Percentiles rank a stretch among this genome's conserved stretches.
These are phyloP conservation scores for Coreoperca whiteheadi DNA, from an alignment of 2,113 vertebrate genomes.

Conservation along the genomic window DNA sequence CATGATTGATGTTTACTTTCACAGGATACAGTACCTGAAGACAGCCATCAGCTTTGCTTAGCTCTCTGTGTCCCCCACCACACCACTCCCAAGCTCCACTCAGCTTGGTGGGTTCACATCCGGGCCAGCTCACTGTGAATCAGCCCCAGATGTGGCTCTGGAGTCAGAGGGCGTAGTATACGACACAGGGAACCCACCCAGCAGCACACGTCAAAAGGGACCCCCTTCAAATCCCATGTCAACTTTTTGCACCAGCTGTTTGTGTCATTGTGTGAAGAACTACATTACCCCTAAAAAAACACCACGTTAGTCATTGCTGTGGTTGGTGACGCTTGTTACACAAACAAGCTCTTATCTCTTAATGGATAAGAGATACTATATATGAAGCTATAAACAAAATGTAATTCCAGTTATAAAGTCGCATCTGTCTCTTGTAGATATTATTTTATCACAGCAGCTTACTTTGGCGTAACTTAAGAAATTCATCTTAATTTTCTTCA, in stretches of 20 bases:
- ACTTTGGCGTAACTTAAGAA: not conserved
- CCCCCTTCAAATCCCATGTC: slow-evolving; percentile 36
- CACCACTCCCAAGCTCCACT: not conserved
- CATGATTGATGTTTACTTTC: slow-evolving; percentile 44
- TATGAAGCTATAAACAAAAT: slow-evolving; percentile 9
- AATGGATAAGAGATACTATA: not conserved
- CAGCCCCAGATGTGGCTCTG: slow-evolving; percentile 72
- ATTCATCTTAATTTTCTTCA: not conserved
- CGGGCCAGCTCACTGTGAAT: slow-evolving; percentile 70
- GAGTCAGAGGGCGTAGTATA: slow-evolving; percentile 25
- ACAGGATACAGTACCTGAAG: slow-evolving; percentile 29
- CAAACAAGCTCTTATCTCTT: not conserved
- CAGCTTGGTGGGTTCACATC: slow-evolving; percentile 58
- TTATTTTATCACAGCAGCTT: slow-evolving; percentile 23
- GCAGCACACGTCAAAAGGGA: slow-evolving; percentile 44
- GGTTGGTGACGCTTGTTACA: not conserved
- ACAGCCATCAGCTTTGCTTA: not conserved
- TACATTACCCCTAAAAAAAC: slow-evolving; percentile 10
- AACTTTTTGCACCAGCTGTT: slow-evolving; percentile 46
- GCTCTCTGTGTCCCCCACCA: not conserved
- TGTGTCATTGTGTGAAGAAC: slow-evolving; percentile 22
- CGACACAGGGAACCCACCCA: slow-evolving; percentile 43
- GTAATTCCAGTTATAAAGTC: not conserved
- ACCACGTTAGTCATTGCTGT: slow-evolving; percentile 13
- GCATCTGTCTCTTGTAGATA: not conserved